Percentiles rank a stretch among this genome's conserved stretches.
These are phyloP conservation scores for Drosophila jambulina DNA, from an alignment of 1,140 invertebrate species.

Conservation along the genomic window DNA sequence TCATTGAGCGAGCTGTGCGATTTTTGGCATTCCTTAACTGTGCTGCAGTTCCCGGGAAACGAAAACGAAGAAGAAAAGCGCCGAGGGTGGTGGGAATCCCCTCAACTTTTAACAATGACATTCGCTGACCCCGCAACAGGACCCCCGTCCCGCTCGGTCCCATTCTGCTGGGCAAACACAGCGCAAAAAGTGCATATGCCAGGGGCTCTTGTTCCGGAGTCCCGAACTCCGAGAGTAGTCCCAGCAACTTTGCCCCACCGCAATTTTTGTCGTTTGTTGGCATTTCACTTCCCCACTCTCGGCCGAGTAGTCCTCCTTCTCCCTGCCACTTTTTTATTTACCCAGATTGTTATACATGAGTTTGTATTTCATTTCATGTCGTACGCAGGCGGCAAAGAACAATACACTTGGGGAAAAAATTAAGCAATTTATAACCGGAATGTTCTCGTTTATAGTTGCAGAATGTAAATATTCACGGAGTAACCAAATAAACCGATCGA, in stretches of 20 bases:
- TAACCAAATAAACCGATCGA: slow-evolving; percentile 37
- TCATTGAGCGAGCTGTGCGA: slow-evolving; percentile 63
- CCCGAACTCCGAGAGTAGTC: slow-evolving; percentile 10
- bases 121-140: slow-evolving; percentile 31
- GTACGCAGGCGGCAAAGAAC: slow-evolving; percentile 23
- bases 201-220: slow-evolving; percentile 36
- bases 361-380: slow-evolving; percentile 53
- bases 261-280: slow-evolving; percentile 66
- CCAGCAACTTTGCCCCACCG: slow-evolving; percentile 36
- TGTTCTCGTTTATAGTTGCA: slow-evolving; percentile 14
- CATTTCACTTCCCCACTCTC: slow-evolving; percentile 31
- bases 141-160: not conserved
- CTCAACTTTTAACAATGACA: slow-evolving; percentile 68
- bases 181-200: slow-evolving; percentile 48
- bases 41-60: slow-evolving; percentile 9
- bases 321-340: slow-evolving; percentile 59
- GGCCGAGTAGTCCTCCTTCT: not conserved
- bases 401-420: slow-evolving; percentile 35
- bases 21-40: slow-evolving; percentile 63
- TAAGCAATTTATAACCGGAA: slow-evolving; percentile 48
- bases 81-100: slow-evolving; percentile 10
- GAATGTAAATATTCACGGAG: slow-evolving; percentile 10
- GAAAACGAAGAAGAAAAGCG: slow-evolving; percentile 2
- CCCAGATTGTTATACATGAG: slow-evolving; percentile 59
- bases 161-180: slow-evolving; percentile 26